Base-by-base conservation (phyloP, 1,140 invertebrate genomes). In the Frieseomelitta varia region DNA sequence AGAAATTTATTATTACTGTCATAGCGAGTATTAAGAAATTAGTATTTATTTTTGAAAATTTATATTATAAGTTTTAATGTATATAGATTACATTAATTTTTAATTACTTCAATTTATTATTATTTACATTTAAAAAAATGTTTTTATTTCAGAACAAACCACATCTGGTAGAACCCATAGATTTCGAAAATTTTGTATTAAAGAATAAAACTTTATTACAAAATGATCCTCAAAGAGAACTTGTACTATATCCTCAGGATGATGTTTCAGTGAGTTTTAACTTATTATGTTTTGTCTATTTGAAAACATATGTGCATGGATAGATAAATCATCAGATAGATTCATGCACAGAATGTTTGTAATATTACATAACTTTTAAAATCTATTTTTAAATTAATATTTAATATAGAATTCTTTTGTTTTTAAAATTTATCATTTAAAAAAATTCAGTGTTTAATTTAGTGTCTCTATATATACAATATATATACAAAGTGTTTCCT, bases 171-270 rank as follows among this genome's bases (percentile, higher is more conserved):
- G 97, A 98, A 86, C 97, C 98, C 21, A 96, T 99, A 85, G 98
- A 99, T 93, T 99, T 98, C 95, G 98, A 99, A 95, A 97, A 96
- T 88, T 98, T 98, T 95, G 96, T 98, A 87, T 94, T 97, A 82
- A 98, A 98, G 95, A 98, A 99, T 94, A 98, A 98, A 96, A 98
- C 98, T 69, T 94, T 98, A 67, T 95, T 99, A 87, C 96, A 99
- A 94, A 99, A 99, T 97, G 98, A 99, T 95, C 97, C 98, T 53
- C 97, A 99, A 85, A 94, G 98, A 91, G 98, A 99, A 92, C 96
- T 99, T 88, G 94, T 99, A 53, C 95, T 98, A 30, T 99, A 98
- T 95, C 98, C 98, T 34, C 95, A 96, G 75, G 98, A 99, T 95
- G 98, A 99, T 96, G 97, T 99, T 90, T 97, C 97, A 67, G 98